These are phyloP conservation scores for Ephydatia muelleri DNA, from an alignment of 37 sponge, comb jelly and placozoan species.

Conservation along the genomic window DNA sequence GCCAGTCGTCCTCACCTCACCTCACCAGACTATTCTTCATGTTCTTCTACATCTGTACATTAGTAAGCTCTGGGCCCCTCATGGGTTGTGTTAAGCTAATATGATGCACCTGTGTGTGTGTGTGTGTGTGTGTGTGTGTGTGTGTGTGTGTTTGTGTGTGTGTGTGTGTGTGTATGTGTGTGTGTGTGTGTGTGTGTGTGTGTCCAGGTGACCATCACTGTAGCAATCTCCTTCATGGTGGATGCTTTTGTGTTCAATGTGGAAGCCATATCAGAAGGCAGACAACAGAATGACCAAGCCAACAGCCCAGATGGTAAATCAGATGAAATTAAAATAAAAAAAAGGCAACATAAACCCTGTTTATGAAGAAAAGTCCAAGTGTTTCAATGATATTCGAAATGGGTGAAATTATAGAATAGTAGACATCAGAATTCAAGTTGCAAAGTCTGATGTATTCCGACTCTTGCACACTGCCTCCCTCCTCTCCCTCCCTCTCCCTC, in stretches of 20 bases:
- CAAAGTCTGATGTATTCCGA: no score
- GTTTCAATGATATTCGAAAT: no score
- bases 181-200: slow-evolving; percentile 8
- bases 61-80: slow-evolving; percentile 12
- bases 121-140: neutral
- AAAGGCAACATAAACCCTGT: no score
- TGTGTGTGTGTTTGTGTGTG: no score
- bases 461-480: no score
- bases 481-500: no score
- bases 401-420: no score
- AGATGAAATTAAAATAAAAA: no score
- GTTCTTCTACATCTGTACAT: slow-evolving; percentile 47
- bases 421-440: no score
- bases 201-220: slow-evolving; percentile 58
- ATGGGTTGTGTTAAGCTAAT: neutral
- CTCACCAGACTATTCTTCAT: slow-evolving; percentile 68
- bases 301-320: neutral
- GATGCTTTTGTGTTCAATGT: slow-evolving; percentile 69
- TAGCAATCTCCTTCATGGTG: slow-evolving; percentile 75
- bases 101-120: neutral
- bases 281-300: neutral
- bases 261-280: neutral
- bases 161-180: neutral
- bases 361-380: no score
- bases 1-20: slow-evolving; percentile 7